Evolutionary conservation across 2,888 invertebrate genomes (phyloP).

Genomic region (Tholera decimalis): DNA sequence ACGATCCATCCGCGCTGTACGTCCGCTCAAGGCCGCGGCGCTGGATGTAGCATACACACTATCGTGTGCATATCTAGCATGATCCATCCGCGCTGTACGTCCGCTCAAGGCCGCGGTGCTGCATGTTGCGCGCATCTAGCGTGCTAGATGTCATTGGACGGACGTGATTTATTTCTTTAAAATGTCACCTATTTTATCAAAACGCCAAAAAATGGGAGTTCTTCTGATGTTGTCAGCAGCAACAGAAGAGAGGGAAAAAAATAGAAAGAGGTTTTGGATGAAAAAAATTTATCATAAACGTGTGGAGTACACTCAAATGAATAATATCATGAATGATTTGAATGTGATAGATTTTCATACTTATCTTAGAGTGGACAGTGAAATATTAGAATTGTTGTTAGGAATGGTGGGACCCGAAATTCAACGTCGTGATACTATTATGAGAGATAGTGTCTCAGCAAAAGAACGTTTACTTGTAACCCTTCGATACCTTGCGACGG

Average conservation of each 20-base stretch:
- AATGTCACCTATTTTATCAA: constrained; percentile 1
- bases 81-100: constrained; percentile 1
- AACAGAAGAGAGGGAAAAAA: neutral
- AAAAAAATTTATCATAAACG: neutral
- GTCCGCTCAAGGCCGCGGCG: too few relatives aligned
- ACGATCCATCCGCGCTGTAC: too few relatives aligned
- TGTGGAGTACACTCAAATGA: neutral
- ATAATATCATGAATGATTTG: neutral
- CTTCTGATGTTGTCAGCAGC: neutral
- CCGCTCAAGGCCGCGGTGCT: neutral
- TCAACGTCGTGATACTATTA: constrained; percentile 48
- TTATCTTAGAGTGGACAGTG: constrained; percentile 10
- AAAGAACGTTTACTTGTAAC: constrained; percentile 43
- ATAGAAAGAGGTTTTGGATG: neutral
- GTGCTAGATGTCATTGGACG: neutral
- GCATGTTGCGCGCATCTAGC: neutral
- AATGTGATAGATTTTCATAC: neutral
- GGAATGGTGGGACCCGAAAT: constrained; percentile 44
- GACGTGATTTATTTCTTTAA: neutral
- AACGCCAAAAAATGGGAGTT: neutral
- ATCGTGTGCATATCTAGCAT: too few relatives aligned
- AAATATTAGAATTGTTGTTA: constrained; percentile 37
- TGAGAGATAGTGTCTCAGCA: constrained; percentile 39
- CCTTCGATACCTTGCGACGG: constrained; percentile 5
- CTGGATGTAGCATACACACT: too few relatives aligned